phyloP scores from a whole-genome alignment of 2,113 vertebrate genomes.

The Mastomys coucha region DNA sequence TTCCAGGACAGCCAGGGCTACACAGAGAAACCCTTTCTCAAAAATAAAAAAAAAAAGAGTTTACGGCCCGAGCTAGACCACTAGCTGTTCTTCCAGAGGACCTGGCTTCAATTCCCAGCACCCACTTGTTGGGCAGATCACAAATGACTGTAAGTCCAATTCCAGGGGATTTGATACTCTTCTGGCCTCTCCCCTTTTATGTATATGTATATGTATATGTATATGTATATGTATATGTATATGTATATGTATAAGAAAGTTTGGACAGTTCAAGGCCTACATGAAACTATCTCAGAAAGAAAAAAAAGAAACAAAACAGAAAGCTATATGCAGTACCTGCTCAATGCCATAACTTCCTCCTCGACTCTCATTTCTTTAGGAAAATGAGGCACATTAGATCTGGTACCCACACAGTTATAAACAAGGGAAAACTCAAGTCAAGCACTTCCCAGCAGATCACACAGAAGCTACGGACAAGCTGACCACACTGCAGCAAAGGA shows the following conservation, averaged over 20 bases:
- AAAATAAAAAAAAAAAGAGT: no score
- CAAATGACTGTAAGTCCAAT: neutral
- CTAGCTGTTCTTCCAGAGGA: neutral
- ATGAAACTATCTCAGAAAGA: neutral
- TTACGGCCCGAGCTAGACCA: neutral
- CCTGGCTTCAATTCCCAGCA: neutral
- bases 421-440: slow-evolving; percentile 12
- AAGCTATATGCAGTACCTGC: neutral
- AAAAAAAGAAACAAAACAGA: neutral
- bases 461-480: neutral
- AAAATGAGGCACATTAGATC: slow-evolving; percentile 26
- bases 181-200: neutral
- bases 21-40: no score
- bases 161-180: neutral
- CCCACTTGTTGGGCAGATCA: neutral
- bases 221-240: neutral
- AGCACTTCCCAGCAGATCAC: neutral
- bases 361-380: neutral
- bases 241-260: neutral
- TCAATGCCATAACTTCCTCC: neutral
- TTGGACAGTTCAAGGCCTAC: neutral
- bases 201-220: neutral
- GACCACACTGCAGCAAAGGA: neutral
- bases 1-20: no score
- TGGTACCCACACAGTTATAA: neutral